A percentile compares a stretch with the other conserved stretches of the same genome.
These are phyloP conservation scores for Alcedo quadribrachys DNA, from an alignment of 2,797 vertebrate species.

Conservation along the genomic window DNA sequence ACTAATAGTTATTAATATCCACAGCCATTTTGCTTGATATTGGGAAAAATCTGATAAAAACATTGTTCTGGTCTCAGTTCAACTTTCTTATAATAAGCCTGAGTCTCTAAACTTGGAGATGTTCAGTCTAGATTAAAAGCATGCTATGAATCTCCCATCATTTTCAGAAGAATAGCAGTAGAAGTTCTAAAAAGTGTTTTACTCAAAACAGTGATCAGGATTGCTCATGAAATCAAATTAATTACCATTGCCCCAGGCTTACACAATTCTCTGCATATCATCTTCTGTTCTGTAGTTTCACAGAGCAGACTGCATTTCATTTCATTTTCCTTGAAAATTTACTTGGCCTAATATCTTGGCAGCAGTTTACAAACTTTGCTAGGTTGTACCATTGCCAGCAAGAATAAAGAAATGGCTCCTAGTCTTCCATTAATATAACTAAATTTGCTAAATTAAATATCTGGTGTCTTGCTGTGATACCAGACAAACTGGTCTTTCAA, in stretches of 20 bases:
- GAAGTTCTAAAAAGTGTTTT: neutral
- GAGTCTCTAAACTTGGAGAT: neutral
- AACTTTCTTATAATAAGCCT: neutral
- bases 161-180: neutral
- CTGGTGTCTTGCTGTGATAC: neutral
- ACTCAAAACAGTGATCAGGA: neutral
- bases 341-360: constrained; percentile 15
- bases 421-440: constrained; percentile 32
- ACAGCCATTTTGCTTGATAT: neutral
- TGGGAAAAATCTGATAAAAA: neutral
- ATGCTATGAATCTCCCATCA: neutral
- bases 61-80: neutral
- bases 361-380: constrained; percentile 1
- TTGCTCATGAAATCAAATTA: constrained; percentile 23
- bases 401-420: neutral
- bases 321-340: neutral
- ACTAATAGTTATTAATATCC: neutral
- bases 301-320: neutral
- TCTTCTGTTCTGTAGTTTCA: neutral
- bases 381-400: neutral
- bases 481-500: neutral
- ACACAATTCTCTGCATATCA: neutral
- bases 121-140: neutral
- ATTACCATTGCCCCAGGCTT: neutral
- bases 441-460: constrained; percentile 18